These are phyloP conservation scores for Oceanodroma leucorhoa DNA, from an alignment of 2,797 vertebrate species.

Conservation along the genomic window DNA sequence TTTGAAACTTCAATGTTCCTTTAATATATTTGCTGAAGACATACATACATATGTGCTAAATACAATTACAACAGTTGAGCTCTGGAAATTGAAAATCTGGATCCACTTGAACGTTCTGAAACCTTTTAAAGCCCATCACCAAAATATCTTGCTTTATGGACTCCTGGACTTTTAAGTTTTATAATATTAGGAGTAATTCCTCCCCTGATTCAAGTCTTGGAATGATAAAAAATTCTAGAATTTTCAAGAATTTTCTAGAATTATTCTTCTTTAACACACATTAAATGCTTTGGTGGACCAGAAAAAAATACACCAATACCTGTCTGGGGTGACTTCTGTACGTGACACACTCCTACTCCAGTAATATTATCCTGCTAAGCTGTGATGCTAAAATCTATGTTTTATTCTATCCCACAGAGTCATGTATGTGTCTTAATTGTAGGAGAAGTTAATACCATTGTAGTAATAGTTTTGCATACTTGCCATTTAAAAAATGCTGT, in stretches of 20 bases:
- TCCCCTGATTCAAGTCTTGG: not conserved
- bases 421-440: not conserved
- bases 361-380: not conserved
- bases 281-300: not conserved
- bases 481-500: not conserved
- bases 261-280: not conserved
- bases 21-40: not conserved
- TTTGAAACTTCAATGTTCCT: not conserved
- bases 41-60: not conserved
- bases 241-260: not conserved
- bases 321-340: not conserved
- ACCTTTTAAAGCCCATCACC: not conserved
- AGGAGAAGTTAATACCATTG: not conserved
- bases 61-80: not conserved
- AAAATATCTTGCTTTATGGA: not conserved
- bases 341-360: not conserved
- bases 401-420: not conserved
- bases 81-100: not conserved
- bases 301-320: not conserved
- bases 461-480: not conserved
- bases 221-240: not conserved
- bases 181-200: not conserved
- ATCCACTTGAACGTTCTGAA: not conserved
- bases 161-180: not conserved
- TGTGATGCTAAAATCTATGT: not conserved